Evolutionary conservation across 2,113 vertebrate genomes (phyloP).

Genomic region (Spea multiplicata): DNA sequence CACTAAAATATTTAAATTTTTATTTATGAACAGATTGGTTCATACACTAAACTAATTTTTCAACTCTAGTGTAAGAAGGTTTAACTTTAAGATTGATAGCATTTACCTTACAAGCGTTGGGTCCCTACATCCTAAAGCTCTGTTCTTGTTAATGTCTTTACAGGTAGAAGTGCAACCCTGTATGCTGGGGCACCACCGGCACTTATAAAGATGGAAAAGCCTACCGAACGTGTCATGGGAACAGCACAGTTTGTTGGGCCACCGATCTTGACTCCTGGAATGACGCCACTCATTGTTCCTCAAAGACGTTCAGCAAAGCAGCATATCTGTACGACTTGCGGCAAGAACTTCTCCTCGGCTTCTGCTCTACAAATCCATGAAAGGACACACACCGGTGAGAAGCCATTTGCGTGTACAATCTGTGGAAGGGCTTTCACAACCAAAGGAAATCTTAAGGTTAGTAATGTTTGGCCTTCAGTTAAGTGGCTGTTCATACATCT

Average conservation of each 20-base stretch:
- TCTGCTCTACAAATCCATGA: slow-evolving; percentile 96
- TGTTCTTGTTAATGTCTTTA: slow-evolving; percentile 14
- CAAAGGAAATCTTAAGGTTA: slow-evolving; percentile 95
- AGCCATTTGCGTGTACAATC: slow-evolving; percentile 91
- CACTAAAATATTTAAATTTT: background rate
- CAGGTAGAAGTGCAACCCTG: slow-evolving; percentile 73
- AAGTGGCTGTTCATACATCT: background rate
- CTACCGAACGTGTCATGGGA: slow-evolving; percentile 74
- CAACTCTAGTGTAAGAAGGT: no score
- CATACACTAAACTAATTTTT: no score
- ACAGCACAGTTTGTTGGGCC: slow-evolving; percentile 74
- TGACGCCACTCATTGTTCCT: slow-evolving; percentile 67
- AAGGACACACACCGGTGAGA: slow-evolving; percentile 94
- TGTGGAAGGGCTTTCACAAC: slow-evolving; percentile 95
- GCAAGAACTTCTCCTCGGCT: slow-evolving; percentile 95
- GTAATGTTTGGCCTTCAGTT: background rate
- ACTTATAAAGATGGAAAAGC: slow-evolving; percentile 87
- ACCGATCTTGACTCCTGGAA: slow-evolving; percentile 69
- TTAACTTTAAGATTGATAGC: no score
- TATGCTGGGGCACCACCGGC: slow-evolving; percentile 80
- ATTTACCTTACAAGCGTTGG: no score
- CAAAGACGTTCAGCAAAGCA: slow-evolving; percentile 86
- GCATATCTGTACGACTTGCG: slow-evolving; percentile 82
- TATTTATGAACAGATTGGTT: no score
- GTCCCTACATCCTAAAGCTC: no score